Conservation (phyloP, 2,888 invertebrate species). For the Diarsia mendica region DNA sequence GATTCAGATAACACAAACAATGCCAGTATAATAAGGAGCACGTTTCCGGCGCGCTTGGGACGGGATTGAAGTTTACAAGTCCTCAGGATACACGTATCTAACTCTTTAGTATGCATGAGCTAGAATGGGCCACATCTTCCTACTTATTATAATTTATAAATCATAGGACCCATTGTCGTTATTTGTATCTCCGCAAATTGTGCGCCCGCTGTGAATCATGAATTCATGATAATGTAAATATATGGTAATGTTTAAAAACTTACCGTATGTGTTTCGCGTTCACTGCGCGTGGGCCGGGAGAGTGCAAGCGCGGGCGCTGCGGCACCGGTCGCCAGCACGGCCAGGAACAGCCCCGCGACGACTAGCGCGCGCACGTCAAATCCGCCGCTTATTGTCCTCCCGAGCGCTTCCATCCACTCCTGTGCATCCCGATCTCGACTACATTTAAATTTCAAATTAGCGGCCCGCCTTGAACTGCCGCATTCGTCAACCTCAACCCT, state of each 20-base stretch:
- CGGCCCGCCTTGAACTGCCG: constrained; percentile 80
- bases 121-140: constrained; percentile 70
- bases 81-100: constrained; percentile 78
- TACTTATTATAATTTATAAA: constrained; percentile 69
- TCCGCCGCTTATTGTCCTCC: constrained; percentile 83
- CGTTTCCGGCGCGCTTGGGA: constrained; percentile 83
- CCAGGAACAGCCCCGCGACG: constrained; percentile 79
- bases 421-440: constrained; percentile 77
- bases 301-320: constrained; percentile 83
- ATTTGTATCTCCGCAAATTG: constrained; percentile 51
- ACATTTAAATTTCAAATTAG: constrained; percentile 87
- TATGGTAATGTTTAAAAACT: constrained; percentile 69
- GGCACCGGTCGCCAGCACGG: constrained; percentile 77
- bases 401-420: constrained; percentile 77
- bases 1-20: constrained; percentile 84
- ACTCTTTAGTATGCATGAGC: constrained; percentile 84
- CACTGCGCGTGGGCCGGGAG: constrained; percentile 75
- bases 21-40: constrained; percentile 80
- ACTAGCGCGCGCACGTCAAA: constrained; percentile 78
- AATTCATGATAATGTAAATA: constrained; percentile 50
- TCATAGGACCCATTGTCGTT: constrained; percentile 68
- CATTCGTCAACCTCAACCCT: constrained; percentile 81
- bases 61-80: constrained; percentile 81
- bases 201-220: constrained; percentile 54
- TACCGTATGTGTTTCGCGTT: constrained; percentile 81